phyloP scores from a whole-genome alignment of 2,113 vertebrate species.

The Hydrolagus affinis region DNA sequence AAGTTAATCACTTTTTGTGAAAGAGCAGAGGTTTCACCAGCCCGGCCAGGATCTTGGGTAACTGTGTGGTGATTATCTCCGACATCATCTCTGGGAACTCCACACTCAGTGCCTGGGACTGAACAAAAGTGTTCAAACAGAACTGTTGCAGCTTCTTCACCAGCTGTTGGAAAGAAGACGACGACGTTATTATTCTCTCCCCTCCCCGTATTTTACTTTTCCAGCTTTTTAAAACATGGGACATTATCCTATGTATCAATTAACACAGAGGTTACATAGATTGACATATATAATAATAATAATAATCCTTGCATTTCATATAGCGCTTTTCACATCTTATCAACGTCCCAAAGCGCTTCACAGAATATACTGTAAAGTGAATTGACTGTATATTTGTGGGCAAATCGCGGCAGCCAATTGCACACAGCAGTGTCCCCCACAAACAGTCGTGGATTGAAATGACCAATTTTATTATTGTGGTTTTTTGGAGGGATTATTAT shows the following conservation, averaged over 20 bases:
- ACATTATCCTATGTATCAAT: not conserved
- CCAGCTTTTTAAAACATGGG: not conserved
- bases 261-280: too few relatives aligned
- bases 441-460: too few relatives aligned
- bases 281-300: too few relatives aligned
- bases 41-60: constrained; percentile 92
- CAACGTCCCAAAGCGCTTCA: too few relatives aligned
- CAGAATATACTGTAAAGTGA: too few relatives aligned
- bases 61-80: constrained; percentile 89
- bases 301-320: too few relatives aligned
- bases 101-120: constrained; percentile 84
- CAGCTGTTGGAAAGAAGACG: constrained; percentile 57
- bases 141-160: constrained; percentile 93
- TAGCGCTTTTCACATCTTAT: too few relatives aligned
- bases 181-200: not conserved
- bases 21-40: constrained; percentile 96
- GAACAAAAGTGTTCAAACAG: constrained; percentile 92
- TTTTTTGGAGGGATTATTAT: too few relatives aligned
- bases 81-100: constrained; percentile 99
- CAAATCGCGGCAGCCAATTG: too few relatives aligned
- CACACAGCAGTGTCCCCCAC: too few relatives aligned
- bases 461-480: too few relatives aligned
- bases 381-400: too few relatives aligned
- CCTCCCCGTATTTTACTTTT: not conserved
- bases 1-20: constrained; percentile 75